Conservation (phyloP, 2,797 vertebrate genomes). For the Falco rusticolus region DNA sequence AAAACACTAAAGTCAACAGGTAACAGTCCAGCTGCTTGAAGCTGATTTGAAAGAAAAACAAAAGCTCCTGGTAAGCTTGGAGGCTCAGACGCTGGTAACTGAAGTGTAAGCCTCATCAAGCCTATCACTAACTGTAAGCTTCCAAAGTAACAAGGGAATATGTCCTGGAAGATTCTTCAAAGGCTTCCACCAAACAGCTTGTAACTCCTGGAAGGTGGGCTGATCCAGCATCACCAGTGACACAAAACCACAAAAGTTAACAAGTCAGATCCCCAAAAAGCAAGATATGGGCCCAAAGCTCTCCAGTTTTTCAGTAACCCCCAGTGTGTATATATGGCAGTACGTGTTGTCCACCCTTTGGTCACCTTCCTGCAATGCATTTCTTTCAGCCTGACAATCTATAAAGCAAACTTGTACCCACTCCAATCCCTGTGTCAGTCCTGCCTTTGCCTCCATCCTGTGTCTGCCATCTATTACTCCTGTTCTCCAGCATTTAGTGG, state of each 20-base stretch:
- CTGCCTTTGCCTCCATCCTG: neutral
- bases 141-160: neutral
- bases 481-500: neutral
- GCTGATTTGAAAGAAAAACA: constrained; percentile 6
- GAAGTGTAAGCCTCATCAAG: neutral
- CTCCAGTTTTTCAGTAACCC: neutral
- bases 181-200: neutral
- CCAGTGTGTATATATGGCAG: neutral
- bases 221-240: neutral
- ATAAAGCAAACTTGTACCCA: neutral
- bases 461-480: neutral
- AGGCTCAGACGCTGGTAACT: neutral
- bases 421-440: neutral
- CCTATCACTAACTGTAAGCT: neutral
- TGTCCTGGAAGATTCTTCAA: neutral
- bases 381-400: neutral
- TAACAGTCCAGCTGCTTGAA: neutral
- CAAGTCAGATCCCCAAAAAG: neutral
- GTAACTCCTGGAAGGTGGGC: neutral
- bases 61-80: neutral
- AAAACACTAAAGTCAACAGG: neutral
- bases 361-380: neutral
- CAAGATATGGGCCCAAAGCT: neutral
- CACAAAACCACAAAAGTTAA: neutral
- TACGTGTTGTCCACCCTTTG: neutral